Conservation (phyloP, 2,888 invertebrate species). For the Agrenia bidenticulata region DNA sequence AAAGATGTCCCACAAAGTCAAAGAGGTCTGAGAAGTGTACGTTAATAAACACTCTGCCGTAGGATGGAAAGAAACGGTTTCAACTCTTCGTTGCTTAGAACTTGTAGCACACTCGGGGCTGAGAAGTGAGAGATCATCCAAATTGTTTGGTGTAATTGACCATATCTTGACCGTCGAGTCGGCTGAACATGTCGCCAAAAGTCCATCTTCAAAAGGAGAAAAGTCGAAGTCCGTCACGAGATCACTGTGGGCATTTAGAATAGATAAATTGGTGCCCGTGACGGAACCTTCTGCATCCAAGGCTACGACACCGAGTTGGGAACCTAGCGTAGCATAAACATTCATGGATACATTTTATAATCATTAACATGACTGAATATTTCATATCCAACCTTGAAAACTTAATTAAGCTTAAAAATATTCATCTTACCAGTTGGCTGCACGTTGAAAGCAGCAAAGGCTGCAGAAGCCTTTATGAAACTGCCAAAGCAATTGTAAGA, state of each 20-base stretch:
- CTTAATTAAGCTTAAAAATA: conserved; percentile 7
- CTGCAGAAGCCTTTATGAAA: conserved; percentile 88
- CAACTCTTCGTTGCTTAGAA: conserved; percentile 80
- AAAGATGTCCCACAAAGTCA: conserved; percentile 83
- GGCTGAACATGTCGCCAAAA: conserved; percentile 76
- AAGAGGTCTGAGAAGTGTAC: conserved; percentile 76
- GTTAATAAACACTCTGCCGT: conserved; percentile 85
- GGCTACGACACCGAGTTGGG: conserved; percentile 84
- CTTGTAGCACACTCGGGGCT: conserved; percentile 71
- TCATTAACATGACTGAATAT: too few relatives aligned
- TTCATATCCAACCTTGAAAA: too few relatives aligned
- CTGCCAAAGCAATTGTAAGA: conserved; percentile 93
- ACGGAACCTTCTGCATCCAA: conserved; percentile 82
- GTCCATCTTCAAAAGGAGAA: conserved; percentile 91
- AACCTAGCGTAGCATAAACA: too few relatives aligned
- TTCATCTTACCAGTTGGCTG: conserved; percentile 72
- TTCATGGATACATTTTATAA: too few relatives aligned
- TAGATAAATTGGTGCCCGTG: conserved; percentile 71
- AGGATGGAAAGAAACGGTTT: conserved; percentile 88
- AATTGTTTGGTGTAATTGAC: conserved; percentile 38
- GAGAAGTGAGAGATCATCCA: conserved; percentile 44
- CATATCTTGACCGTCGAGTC: conserved; percentile 58
- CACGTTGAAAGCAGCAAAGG: conserved; percentile 93
- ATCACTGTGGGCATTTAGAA: conserved; percentile 82
- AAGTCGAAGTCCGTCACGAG: conserved; percentile 93